phyloP scores from a whole-genome alignment of 2,113 vertebrate genomes.

The Electrona antarctica region DNA sequence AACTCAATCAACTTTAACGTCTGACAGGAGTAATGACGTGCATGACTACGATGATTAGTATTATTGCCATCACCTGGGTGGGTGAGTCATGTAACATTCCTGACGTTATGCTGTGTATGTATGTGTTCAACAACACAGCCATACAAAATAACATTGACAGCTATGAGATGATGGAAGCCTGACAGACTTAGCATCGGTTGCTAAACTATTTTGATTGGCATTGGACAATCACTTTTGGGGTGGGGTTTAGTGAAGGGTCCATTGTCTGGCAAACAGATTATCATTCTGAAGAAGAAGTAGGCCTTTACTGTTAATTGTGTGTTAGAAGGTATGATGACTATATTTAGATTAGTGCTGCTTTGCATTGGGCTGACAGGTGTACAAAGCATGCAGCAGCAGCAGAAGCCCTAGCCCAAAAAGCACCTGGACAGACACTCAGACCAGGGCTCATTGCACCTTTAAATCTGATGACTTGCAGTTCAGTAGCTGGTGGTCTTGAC shows the following conservation, averaged over 20 bases:
- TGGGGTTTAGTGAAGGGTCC: neutral
- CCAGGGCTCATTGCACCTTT: constrained; percentile 65
- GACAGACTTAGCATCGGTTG: no score
- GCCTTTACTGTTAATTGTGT: constrained; percentile 39
- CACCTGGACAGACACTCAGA: constrained; percentile 56
- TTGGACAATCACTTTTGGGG: no score
- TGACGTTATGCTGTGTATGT: no score
- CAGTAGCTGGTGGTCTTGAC: constrained; percentile 45
- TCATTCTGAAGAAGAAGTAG: constrained; percentile 41
- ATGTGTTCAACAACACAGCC: no score
- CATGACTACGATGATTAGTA: no score
- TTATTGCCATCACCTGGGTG: no score
- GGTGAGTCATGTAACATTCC: no score
- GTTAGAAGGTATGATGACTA: constrained; percentile 51
- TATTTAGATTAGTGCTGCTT: constrained; percentile 69
- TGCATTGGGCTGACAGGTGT: constrained; percentile 50
- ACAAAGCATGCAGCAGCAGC: constrained; percentile 61
- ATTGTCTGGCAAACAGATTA: constrained; percentile 30
- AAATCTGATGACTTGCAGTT: constrained; percentile 79
- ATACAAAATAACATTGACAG: no score
- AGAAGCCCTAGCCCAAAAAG: constrained; percentile 27
- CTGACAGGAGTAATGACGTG: no score
- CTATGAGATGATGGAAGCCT: no score
- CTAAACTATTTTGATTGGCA: no score
- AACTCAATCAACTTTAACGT: no score